Base-by-base conservation (phyloP, 2,113 vertebrate genomes). In the Trinectes maculatus region DNA sequence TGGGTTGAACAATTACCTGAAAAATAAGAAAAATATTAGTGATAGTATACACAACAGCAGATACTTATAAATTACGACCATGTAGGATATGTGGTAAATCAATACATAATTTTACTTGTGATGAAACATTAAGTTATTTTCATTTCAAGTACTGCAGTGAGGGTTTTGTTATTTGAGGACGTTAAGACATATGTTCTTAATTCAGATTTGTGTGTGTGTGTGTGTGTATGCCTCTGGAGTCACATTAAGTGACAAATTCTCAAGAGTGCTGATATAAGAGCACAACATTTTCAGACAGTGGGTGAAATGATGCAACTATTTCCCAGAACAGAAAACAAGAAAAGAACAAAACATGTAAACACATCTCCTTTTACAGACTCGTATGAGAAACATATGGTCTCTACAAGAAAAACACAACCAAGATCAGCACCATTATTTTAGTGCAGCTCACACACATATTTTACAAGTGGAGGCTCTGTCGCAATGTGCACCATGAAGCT, bases 1-100 rank as follows among this genome's bases (percentile, higher is more conserved):
- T 74, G 52, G 64, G 82, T 43, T 56, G 58, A 57, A 59, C 26
- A 58, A 69, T 82, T 56, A 73, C 83, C 93, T 93, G 83, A 88
- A 59, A 18, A 48, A 37, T 5, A 74, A 47, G 33, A 29, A 40
- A 59, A 86, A 25, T 12, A n/a, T n/a, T n/a, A n/a, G n/a, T n/a
- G n/a, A n/a, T n/a, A n/a, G n/a, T n/a, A n/a, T n/a, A n/a, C n/a
- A n/a, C n/a, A n/a, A n/a, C n/a, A n/a, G n/a, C n/a, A n/a, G n/a
- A n/a, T n/a, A n/a, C n/a, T n/a, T n/a, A n/a, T n/a, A n/a, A n/a
- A n/a, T n/a, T n/a, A n/a, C n/a, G n/a, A n/a, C n/a, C n/a, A n/a
- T n/a, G n/a, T n/a, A n/a, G n/a, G n/a, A n/a, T n/a, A n/a, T n/a
- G n/a, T n/a, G n/a, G n/a, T n/a, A n/a, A n/a, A n/a, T n/a, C n/a